Evolutionary conservation across 2,888 invertebrate species (phyloP), one percentile per base, ranked within the genome.

Genomic region (Stegana nigrithorax): DNA sequence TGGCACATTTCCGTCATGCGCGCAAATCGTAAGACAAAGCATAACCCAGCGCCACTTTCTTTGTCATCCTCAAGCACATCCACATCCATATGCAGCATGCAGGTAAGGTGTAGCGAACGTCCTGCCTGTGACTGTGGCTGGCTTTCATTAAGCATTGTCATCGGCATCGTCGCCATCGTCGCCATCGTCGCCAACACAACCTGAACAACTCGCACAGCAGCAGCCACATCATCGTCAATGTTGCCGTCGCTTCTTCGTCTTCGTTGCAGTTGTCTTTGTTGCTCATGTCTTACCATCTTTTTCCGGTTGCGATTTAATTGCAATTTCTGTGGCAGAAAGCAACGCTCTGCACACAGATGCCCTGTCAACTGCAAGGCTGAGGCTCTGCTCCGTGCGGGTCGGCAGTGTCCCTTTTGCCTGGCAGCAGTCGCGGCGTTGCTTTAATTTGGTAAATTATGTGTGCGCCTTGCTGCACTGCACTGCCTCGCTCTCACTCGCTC

Each of bases 381-480:
- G n/a, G n/a, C n/a, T n/a, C n/a, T n/a, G n/a, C n/a, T n/a, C n/a
- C n/a, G n/a, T n/a, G n/a, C 55, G 19, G 6, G 6, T 36, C 12
- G 10, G 36, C 36, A 36, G 12, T 36, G 10, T 36, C 36, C 2
- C n/a, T n/a, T n/a, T 39, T 45, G 17, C n/a, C n/a, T 45, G 14
- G 12, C 17, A 23, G 36, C 32, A 39, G 23, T 32, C 27, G 45
- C 12, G 64, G 67, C 65, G 66, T 69, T 70, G 68, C 73, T 73
- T 73, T 73, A 73, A 75, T 75, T 73, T 73, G 64, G 69, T 69
- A 69, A 73, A 71, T 75, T 75, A 75, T 73, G 71, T 68, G 67
- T 75, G 4, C 32, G 45, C n/a, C n/a, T n/a, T n/a, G n/a, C n/a
- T n/a, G n/a, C n/a, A n/a, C n/a, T n/a, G n/a, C n/a, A 8, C 32